Percentiles rank a stretch among this genome's conserved stretches.
These are phyloP conservation scores for Pasiphila rectangulata DNA, from an alignment of 2,888 invertebrate genomes.

Conservation along the genomic window DNA sequence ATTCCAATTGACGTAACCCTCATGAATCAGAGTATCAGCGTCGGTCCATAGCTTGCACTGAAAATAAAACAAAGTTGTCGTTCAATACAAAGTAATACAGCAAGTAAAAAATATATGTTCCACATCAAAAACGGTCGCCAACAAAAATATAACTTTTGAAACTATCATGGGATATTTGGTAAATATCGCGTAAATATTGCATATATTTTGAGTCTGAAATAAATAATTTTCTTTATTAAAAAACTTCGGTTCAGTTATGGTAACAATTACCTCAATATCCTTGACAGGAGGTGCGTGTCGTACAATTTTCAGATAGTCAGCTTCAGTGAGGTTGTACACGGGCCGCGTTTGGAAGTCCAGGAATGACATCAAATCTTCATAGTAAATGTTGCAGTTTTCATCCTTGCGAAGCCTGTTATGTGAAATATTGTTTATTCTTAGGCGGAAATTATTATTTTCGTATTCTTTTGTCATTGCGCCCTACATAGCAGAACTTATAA, in stretches of 20 bases:
- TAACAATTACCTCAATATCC: conserved; percentile 61
- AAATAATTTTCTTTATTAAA: too few relatives aligned
- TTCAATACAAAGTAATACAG: background rate
- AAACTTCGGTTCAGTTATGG: too few relatives aligned
- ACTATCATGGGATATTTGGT: too few relatives aligned
- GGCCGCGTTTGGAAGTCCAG: conserved; percentile 83
- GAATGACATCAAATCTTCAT: conserved; percentile 85
- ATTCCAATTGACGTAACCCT: conserved; percentile 71
- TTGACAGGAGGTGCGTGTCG: conserved; percentile 70
- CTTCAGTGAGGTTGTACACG: conserved; percentile 56
- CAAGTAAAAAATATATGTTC: too few relatives aligned
- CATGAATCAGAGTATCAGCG: conserved; percentile 53
- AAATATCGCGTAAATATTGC: too few relatives aligned
- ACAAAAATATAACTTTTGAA: too few relatives aligned
- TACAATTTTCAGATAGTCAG: conserved; percentile 60
- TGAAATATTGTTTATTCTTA: too few relatives aligned
- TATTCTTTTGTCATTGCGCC: too few relatives aligned
- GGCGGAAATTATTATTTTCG: too few relatives aligned
- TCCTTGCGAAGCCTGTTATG: conserved; percentile 82
- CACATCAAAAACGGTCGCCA: too few relatives aligned
- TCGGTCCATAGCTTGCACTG: conserved; percentile 70
- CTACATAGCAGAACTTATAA: too few relatives aligned
- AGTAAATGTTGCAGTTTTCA: conserved; percentile 83
- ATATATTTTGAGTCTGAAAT: too few relatives aligned
- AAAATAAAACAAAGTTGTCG: background rate